Conservation (phyloP, 2,797 vertebrate species). For the Zonotrichia albicollis region DNA sequence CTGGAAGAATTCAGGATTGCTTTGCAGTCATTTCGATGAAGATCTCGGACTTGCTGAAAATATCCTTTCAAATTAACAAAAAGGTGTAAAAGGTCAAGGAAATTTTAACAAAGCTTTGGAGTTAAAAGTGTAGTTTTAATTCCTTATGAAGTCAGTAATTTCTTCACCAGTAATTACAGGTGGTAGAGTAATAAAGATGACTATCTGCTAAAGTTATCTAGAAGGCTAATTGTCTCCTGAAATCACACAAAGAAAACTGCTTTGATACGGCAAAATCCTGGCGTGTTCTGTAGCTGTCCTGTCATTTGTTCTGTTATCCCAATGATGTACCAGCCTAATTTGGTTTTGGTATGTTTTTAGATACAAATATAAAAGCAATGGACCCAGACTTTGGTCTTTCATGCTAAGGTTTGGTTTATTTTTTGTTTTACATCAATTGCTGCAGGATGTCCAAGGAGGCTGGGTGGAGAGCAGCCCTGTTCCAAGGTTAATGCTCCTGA, state of each 20-base stretch:
- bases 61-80: background rate
- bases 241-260: background rate
- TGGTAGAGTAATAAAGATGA: slow-evolving; percentile 27
- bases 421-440: background rate
- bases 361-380: background rate
- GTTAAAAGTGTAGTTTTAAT: background rate
- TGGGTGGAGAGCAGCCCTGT: background rate
- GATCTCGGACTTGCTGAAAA: background rate
- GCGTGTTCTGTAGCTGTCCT: background rate
- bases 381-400: background rate
- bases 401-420: background rate
- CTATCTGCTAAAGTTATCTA: slow-evolving; percentile 5
- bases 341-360: background rate
- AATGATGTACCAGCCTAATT: background rate
- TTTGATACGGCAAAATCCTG: background rate
- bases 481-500: background rate
- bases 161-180: background rate
- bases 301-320: background rate
- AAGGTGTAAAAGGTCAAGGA: background rate
- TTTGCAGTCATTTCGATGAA: background rate
- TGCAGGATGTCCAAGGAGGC: background rate
- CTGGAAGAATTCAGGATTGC: background rate
- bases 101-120: background rate
- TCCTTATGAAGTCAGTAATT: slow-evolving; percentile 2
- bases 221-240: slow-evolving; percentile 6